These are phyloP conservation scores for Anagrus nilaparvatae DNA, from an alignment of 1,140 invertebrate species.

Conservation along the genomic window DNA sequence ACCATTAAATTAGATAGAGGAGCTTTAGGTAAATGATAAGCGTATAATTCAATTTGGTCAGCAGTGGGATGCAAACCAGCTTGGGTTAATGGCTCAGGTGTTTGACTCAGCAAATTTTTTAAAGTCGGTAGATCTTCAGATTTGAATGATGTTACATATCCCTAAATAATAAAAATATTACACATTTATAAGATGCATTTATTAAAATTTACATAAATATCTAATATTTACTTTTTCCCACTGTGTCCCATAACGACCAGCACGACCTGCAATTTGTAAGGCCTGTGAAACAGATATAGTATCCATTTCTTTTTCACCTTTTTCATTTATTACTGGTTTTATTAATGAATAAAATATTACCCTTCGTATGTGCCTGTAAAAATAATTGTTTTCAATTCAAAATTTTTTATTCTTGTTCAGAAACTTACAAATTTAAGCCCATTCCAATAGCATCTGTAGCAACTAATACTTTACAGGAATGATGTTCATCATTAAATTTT, in stretches of 20 bases:
- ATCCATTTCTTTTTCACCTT: conserved; percentile 86
- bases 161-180: conserved; percentile 42
- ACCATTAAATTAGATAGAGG: conserved; percentile 88
- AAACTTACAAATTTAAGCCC: conserved; percentile 96
- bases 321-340: conserved; percentile 81
- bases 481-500: conserved; percentile 93
- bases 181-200: too few relatives aligned
- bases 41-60: conserved; percentile 97
- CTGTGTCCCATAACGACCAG: conserved; percentile 83
- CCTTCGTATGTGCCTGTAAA: conserved; percentile 75
- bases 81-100: conserved; percentile 64
- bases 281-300: conserved; percentile 85
- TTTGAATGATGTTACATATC: conserved; percentile 85
- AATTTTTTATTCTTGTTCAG: conserved; percentile 6
- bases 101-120: conserved; percentile 54
- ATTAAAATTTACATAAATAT: too few relatives aligned
- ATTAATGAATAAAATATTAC: conserved; percentile 93
- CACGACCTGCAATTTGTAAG: conserved; percentile 91
- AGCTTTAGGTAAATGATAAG: conserved; percentile 90
- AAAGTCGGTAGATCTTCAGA: conserved; percentile 72
- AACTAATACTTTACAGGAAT: conserved; percentile 92
- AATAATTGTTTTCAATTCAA: conserved; percentile 1
- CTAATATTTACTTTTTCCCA: conserved; percentile 63
- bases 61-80: conserved; percentile 94
- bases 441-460: conserved; percentile 99